A percentile compares a stretch with the other conserved stretches of the same genome.
phyloP scores from a whole-genome alignment of 2,888 invertebrate species.

The Endomychus coccineus region DNA sequence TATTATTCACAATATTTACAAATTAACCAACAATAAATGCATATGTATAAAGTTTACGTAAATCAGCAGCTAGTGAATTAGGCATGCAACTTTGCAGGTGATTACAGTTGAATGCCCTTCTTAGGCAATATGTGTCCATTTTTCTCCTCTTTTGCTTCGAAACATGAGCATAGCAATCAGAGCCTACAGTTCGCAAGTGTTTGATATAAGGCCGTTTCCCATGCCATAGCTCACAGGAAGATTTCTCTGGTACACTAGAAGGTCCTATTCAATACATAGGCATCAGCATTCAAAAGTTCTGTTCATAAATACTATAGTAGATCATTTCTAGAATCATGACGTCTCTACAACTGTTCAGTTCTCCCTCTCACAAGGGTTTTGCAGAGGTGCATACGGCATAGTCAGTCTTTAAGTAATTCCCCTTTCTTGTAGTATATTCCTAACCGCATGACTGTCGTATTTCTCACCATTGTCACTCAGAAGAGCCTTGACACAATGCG shows the following conservation, averaged over 20 bases:
- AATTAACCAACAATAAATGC: too few relatives aligned
- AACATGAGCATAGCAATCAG: constrained; percentile 22
- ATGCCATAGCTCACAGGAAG: constrained; percentile 16
- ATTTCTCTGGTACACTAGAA: constrained; percentile 13
- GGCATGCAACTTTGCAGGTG: too few relatives aligned
- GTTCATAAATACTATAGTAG: constrained; percentile 15
- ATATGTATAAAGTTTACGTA: too few relatives aligned
- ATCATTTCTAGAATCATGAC: constrained; percentile 15
- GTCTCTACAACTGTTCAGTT: constrained; percentile 17
- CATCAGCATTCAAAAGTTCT: constrained; percentile 19
- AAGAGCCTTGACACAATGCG: constrained; percentile 19
- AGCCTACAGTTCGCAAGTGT: constrained; percentile 20
- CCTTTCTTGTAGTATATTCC: background rate
- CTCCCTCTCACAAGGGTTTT: constrained; percentile 12
- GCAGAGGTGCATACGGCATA: background rate
- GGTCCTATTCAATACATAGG: constrained; percentile 19
- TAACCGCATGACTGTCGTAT: too few relatives aligned
- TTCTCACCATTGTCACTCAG: constrained; percentile 3
- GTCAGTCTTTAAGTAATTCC: background rate
- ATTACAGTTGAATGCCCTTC: constrained; percentile 17
- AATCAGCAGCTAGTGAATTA: too few relatives aligned
- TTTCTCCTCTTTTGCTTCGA: constrained; percentile 21
- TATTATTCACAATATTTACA: too few relatives aligned
- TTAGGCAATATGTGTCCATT: constrained; percentile 18
- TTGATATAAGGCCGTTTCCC: constrained; percentile 11